Conservation (phyloP, 2,797 vertebrate genomes). For the Apodemus agrarius region DNA sequence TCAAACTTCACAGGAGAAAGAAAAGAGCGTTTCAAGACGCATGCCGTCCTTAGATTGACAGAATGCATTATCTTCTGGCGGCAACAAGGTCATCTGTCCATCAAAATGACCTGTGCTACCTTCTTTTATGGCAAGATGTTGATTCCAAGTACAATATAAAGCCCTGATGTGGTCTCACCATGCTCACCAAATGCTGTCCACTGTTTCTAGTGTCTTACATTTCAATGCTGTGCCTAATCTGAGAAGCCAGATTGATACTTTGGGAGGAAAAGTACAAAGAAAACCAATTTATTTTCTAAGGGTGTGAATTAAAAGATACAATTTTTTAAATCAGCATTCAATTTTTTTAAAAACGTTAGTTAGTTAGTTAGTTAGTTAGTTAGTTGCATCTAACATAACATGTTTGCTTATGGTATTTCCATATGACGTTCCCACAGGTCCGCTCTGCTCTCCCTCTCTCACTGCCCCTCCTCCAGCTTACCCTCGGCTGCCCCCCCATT, state of each 20-base stretch:
- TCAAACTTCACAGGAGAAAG: slow-evolving; percentile 10
- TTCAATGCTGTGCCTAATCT: background rate
- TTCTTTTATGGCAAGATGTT: background rate
- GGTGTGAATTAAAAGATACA: background rate
- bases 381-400: background rate
- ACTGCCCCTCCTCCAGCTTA: too few relatives aligned
- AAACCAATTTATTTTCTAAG: background rate
- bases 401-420: background rate
- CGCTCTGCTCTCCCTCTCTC: background rate
- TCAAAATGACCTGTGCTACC: background rate
- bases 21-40: background rate
- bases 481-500: background rate
- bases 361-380: background rate
- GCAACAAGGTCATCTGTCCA: background rate
- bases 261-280: background rate
- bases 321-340: background rate
- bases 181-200: background rate
- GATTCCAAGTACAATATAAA: background rate
- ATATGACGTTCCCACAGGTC: background rate
- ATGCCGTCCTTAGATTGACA: background rate
- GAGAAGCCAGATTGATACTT: background rate
- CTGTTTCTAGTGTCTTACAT: background rate
- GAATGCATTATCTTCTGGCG: background rate
- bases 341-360: background rate
- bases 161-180: background rate